These are phyloP conservation scores for Silurus asotus DNA, from an alignment of 2,113 vertebrate species.

Conservation along the genomic window DNA sequence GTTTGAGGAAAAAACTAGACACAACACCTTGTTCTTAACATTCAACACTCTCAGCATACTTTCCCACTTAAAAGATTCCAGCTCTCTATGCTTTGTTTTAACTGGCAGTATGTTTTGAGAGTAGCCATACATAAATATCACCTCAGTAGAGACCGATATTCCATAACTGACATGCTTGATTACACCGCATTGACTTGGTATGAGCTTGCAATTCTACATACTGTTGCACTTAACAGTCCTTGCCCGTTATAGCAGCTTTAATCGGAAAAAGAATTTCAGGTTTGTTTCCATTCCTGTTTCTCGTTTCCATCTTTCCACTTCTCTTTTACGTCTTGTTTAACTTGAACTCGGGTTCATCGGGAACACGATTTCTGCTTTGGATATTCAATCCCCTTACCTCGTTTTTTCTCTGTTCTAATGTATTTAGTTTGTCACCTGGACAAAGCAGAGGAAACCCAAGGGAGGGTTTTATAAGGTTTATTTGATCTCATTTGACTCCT, in stretches of 20 bases:
- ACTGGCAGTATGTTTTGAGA: conserved; percentile 3
- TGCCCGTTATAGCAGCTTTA: background rate
- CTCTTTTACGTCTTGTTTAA: conserved; percentile 5
- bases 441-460: background rate
- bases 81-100: background rate
- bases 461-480: conserved; percentile 11
- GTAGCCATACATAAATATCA: conserved; percentile 3
- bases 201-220: conserved; percentile 11
- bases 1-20: background rate
- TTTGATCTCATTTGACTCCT: background rate
- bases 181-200: conserved; percentile 21
- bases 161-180: conserved; percentile 18
- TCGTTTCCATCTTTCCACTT: background rate
- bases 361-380: background rate
- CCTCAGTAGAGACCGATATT: conserved; percentile 2
- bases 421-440: conserved; percentile 8
- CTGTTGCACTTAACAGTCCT: conserved; percentile 7
- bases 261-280: background rate
- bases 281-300: conserved; percentile 9
- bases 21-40: conserved; percentile 12
- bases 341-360: background rate
- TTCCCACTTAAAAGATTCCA: conserved; percentile 23
- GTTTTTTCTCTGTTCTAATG: background rate
- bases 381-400: background rate
- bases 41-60: background rate